A percentile compares a stretch with the other conserved stretches of the same genome.
phyloP scores from a whole-genome alignment of 2,113 vertebrate genomes.

The Sphaerodactylus townsendi region DNA sequence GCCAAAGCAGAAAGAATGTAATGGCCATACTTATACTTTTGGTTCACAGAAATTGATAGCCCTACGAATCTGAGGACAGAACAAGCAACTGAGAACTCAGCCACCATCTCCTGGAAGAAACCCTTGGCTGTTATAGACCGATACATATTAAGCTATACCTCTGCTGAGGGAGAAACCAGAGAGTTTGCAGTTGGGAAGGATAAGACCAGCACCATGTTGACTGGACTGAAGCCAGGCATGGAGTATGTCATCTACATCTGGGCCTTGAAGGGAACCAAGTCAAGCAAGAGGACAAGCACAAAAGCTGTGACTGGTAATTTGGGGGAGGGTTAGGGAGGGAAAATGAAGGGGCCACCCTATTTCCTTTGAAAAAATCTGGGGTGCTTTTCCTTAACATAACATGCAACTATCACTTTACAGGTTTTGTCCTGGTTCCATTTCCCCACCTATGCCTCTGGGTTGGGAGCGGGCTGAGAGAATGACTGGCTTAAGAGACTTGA shows the following conservation, averaged over 20 bases:
- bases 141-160: slow-evolving; percentile 80
- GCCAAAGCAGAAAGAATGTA: neutral
- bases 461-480: no score
- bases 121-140: slow-evolving; percentile 77
- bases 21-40: neutral
- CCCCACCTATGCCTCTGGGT: no score
- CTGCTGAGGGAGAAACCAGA: slow-evolving; percentile 55
- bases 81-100: slow-evolving; percentile 79
- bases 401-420: neutral
- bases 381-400: neutral
- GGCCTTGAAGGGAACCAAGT: slow-evolving; percentile 70
- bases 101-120: slow-evolving; percentile 77
- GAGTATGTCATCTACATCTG: slow-evolving; percentile 71
- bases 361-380: neutral
- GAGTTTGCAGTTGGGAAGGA: slow-evolving; percentile 71
- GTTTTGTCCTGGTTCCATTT: no score
- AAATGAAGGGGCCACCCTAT: neutral
- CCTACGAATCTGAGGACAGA: slow-evolving; percentile 71
- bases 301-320: slow-evolving; percentile 74
- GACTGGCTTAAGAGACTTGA: no score
- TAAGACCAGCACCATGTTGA: slow-evolving; percentile 68
- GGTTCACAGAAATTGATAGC: slow-evolving; percentile 60
- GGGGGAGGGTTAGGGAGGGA: neutral
- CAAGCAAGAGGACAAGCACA: slow-evolving; percentile 73
- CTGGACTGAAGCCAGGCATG: slow-evolving; percentile 73